These are phyloP conservation scores for Eustalomyia histrio DNA, from an alignment of 2,888 invertebrate species.

Conservation along the genomic window DNA sequence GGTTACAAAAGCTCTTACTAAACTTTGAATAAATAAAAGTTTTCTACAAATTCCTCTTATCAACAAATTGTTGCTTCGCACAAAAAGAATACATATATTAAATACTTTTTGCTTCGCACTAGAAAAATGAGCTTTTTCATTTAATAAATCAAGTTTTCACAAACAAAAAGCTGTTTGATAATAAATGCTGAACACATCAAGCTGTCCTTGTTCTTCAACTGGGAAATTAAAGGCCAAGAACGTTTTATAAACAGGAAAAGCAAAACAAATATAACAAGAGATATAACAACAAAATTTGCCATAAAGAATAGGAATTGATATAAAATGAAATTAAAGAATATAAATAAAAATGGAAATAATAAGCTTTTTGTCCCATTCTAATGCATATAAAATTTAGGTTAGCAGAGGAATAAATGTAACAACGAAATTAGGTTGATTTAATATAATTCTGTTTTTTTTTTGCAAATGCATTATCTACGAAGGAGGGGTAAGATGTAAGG, in stretches of 20 bases:
- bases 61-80: neutral
- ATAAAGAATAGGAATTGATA: slow-evolving; percentile 18
- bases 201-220: slow-evolving; percentile 79
- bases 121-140: too few relatives aligned
- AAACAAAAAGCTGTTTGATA: neutral
- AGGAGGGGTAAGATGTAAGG: neutral
- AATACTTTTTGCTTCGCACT: too few relatives aligned
- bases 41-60: neutral
- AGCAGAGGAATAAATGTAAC: slow-evolving; percentile 28
- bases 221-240: slow-evolving; percentile 78
- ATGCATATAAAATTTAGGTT: slow-evolving; percentile 56
- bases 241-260: slow-evolving; percentile 56
- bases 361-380: slow-evolving; percentile 62
- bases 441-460: slow-evolving; percentile 28
- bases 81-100: too few relatives aligned
- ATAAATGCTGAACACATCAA: slow-evolving; percentile 44
- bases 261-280: slow-evolving; percentile 34
- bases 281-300: slow-evolving; percentile 2
- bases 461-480: slow-evolving; percentile 8
- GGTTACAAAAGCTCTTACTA: too few relatives aligned
- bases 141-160: too few relatives aligned
- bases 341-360: slow-evolving; percentile 17
- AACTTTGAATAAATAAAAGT: too few relatives aligned
- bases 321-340: slow-evolving; percentile 33
- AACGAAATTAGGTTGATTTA: slow-evolving; percentile 55